These are phyloP conservation scores for Chrysolina americana DNA, from an alignment of 2,888 invertebrate genomes.

Conservation along the genomic window DNA sequence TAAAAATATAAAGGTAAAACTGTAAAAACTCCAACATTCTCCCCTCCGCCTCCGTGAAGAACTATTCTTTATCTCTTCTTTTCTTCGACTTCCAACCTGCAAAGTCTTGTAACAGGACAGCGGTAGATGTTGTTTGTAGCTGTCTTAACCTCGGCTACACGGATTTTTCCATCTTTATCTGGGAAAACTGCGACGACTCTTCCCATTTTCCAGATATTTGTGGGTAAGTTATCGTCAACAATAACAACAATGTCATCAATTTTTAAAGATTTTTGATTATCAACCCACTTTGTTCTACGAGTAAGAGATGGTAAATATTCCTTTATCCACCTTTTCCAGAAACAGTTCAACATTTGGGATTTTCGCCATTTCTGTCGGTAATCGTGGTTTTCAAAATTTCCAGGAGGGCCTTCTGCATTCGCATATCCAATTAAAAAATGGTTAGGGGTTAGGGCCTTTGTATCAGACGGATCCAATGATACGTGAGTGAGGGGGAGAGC, in stretches of 20 bases:
- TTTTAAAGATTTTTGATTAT: neutral
- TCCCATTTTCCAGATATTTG: neutral
- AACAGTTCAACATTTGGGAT: neutral
- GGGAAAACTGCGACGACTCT: neutral
- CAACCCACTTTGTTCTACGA: neutral
- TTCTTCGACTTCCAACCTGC: neutral
- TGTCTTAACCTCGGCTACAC: neutral
- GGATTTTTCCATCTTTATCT: neutral
- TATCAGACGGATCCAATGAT: neutral
- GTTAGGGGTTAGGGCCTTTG: neutral
- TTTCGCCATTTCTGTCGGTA: neutral
- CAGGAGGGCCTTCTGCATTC: neutral
- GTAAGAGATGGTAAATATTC: constrained; percentile 2
- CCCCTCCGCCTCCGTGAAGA: constrained; percentile 6
- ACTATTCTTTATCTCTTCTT: neutral
- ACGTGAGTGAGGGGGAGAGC: neutral
- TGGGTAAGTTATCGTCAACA: constrained; percentile 10
- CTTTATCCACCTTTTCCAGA: constrained; percentile 4
- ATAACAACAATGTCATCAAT: constrained; percentile 14
- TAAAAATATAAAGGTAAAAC: neutral
- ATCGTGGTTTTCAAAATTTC: neutral
- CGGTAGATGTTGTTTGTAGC: neutral
- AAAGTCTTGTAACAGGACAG: neutral
- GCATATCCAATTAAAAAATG: constrained; percentile 3
- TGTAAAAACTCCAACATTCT: neutral